Conservation (phyloP, 2,113 vertebrate species). For the Eupsittula cactorum region DNA sequence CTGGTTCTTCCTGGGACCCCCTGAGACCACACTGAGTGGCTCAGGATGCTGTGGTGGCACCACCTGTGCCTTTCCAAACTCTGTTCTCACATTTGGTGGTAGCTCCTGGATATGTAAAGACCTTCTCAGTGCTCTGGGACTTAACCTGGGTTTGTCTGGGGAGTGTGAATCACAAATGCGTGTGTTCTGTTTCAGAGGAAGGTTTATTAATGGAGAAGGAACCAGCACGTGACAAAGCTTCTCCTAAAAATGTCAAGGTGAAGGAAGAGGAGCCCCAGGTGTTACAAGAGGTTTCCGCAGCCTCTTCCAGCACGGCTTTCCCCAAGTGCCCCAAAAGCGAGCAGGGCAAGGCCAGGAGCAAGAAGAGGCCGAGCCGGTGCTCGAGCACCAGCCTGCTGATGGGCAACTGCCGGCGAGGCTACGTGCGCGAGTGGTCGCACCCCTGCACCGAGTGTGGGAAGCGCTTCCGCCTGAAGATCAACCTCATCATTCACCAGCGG, state of each 20-base stretch:
- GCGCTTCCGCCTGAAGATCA: slow-evolving; percentile 78
- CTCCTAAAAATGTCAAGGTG: neutral
- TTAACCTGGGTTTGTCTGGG: neutral
- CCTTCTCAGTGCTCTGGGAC: neutral
- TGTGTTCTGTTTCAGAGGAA: neutral
- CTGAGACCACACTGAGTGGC: fast-evolving
- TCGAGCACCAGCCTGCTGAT: neutral
- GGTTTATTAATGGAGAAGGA: fast-evolving
- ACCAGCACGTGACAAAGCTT: fast-evolving
- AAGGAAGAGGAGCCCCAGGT: neutral
- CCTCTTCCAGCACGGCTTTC: fast-evolving
- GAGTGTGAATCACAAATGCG: fast-evolving
- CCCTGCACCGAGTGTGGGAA: slow-evolving; percentile 78
- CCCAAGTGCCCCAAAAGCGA: neutral
- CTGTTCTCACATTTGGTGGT: fast-evolving
- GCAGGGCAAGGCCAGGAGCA: neutral
- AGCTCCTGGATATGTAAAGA: neutral
- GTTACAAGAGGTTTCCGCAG: neutral
- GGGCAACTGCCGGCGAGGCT: slow-evolving; percentile 56
- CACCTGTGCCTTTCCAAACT: neutral
- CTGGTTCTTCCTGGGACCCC: neutral
- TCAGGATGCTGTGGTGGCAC: fast-evolving
- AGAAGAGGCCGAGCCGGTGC: neutral
- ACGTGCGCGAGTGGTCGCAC: slow-evolving; percentile 66
- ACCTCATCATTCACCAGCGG: slow-evolving; percentile 80